These are phyloP conservation scores for Sabellastarte sp. DNA, from an alignment of 2,888 invertebrate species.

Conservation along the genomic window DNA sequence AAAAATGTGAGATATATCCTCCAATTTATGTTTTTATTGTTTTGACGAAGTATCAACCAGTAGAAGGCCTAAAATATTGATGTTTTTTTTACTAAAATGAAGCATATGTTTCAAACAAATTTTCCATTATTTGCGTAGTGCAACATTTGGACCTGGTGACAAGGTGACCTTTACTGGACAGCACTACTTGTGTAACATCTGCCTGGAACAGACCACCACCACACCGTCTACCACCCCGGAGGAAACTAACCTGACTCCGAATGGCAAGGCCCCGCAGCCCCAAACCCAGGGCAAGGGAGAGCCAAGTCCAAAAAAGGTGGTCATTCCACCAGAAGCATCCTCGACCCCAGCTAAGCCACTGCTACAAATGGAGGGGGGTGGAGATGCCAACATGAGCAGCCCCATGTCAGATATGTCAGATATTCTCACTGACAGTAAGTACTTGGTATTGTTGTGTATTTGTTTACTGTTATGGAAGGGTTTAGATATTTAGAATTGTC, in stretches of 20 bases:
- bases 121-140: no score
- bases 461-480: no score
- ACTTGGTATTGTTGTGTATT: background rate
- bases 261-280: background rate
- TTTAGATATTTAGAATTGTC: no score
- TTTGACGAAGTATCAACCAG: no score
- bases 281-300: no score
- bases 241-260: background rate
- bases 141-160: constrained; percentile 26
- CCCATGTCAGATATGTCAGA: constrained; percentile 21
- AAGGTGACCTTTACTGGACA: constrained; percentile 28
- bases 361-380: background rate
- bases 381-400: constrained; percentile 4
- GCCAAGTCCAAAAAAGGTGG: background rate
- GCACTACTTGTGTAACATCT: constrained; percentile 24
- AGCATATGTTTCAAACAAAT: constrained; percentile 4
- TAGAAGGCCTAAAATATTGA: no score
- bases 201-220: constrained; percentile 11
- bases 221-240: background rate
- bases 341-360: background rate
- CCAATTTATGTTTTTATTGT: no score
- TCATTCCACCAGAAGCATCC: background rate
- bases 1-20: no score
- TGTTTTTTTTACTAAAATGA: background rate
- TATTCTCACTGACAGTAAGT: constrained; percentile 9